Base-by-base conservation (phyloP, 2,797 vertebrate species). In the Botia kubotai region DNA sequence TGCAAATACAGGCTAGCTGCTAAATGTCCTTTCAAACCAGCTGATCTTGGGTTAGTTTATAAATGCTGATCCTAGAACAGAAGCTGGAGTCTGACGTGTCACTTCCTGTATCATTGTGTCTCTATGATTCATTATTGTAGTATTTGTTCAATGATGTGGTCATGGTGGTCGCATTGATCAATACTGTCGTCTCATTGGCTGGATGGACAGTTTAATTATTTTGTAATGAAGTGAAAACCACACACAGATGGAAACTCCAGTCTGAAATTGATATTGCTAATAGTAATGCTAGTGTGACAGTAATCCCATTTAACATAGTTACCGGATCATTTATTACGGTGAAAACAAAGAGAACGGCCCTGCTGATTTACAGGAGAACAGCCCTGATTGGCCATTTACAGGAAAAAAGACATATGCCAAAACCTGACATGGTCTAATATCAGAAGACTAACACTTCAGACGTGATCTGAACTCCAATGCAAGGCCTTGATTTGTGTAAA, bases 41-140 rank as follows among this genome's bases (percentile, higher is more conserved):
- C 77, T 60, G 48, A 53, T 52, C 48, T 19, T 23, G 58, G 58
- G n/a, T 33, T 58, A 74, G 72, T 19, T 60, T 26, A 4, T 43
- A 19, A 63, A 23, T 12, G 14, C 58, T 50, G 73, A 66, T 36
- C n/a, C 46, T 10, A 2, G 23, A 29, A 19, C 43, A 19, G 39
- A 43, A 43, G 39, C 39, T 78, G 65, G 13, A 8, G 21, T 67
- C 43, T 72, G 55, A 65, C n/a, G 50, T 16, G 43, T 50, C 26
- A 50, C 55, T n/a, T 6, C 46, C 46, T 57, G 26, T 17, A 53
- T 75, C 79, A 65, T 70, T 80, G 60, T 16, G 52, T 82, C 58
- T 73, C 53, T 72, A 62, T 73, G 72, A 77, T 83, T 82, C 62
- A 78, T 85, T 78, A 80, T 29, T 75, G 26, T 21, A 75, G 76